Evolutionary conservation across 2,113 vertebrate genomes (phyloP), one percentile per base, ranked within the genome.

Genomic region (Gadus macrocephalus): DNA sequence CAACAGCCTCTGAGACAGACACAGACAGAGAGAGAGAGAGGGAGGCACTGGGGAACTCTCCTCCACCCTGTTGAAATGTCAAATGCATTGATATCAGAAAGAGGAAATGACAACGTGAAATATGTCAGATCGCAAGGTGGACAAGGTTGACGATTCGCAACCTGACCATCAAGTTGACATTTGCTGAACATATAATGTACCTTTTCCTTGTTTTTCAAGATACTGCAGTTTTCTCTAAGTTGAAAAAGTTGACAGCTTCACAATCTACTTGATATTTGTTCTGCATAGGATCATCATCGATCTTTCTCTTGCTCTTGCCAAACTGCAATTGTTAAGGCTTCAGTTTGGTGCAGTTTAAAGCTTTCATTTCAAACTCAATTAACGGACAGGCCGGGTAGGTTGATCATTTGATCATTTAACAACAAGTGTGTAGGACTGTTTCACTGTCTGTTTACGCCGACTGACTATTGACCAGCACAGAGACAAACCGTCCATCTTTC

Each of bases 21-120:
- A 69, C 80, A 86, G 80, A 83, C 77, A 78, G 75, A 82, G 12
- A 0, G 63, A 69, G 81, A 85, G 81, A 83, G 78, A 78, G 75
- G 82, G 12, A 0, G 63, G 69, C 20, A 15, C 20, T 55, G 5
- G 1, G 60, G 15, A 49, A 53, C 19, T 53, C n/a, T 61, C n/a
- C 59, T 19, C 56, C 53, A 49, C 0, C 8, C 31, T 35, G 17
- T 17, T 35, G 4, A 35, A 35, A 7, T 60, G 16, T n/a, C 58
- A 60, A 60, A 60, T 55, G 12, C 53, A 55, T 55, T 55, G 12
- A 58, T 4, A 17, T 14, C n/a, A n/a, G n/a, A 58, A 58, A 16
- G 2, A 17, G 8, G 5, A 58, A 58, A 17, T 58, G 55, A 17
- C 4, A 58, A 58, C 6, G 55, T 14, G 15, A 58, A n/a, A 58